Evolutionary conservation across 2,797 vertebrate species (phyloP), one percentile per base, ranked within the genome.

Genomic region (Centropyge bicolor): DNA sequence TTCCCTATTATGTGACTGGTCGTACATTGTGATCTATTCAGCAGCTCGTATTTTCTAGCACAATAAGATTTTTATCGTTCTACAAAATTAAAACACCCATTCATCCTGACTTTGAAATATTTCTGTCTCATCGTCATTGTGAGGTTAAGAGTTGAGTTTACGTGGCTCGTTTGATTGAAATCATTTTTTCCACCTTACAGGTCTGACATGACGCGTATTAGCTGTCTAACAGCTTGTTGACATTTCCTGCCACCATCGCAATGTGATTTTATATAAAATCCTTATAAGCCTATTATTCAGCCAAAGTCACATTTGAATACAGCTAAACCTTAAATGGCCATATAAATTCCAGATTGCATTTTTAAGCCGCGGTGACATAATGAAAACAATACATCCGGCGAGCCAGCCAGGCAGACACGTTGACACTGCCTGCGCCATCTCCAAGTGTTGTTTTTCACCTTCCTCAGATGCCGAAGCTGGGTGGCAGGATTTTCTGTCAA

Each of bases 331-430:
- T 54, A 54, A 83, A 80, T 40, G 54, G 72, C 41, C 63, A 78
- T 82, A 88, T 80, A 78, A 80, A 84, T 76, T 83, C 61, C 78
- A 81, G 69, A 89, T 80, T 81, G 71, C 24, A 55, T 68, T 81
- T 82, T 83, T 68, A 86, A 80, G 77, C 75, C 8, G n/a, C 35
- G 3, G 46, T 61, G 59, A 61, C 64, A 74, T 80, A 78, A 86
- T 87, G 82, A 83, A 88, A 91, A 88, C 74, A 88, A 84, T 85
- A 72, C 62, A 76, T 89, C 83, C 35, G 70, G 57, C 17, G 48
- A 87, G 75, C 59, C 73, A 74, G 78, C 62, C 24, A 54, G 61
- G 70, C 64, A 74, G 84, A 70, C 70, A 57, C 81, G 70, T 76
- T 78, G 74, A 81, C 85, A 78, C 55, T 54, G 81, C 84, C 77